phyloP scores from a whole-genome alignment of 2,888 invertebrate species.

The Dasypogon diadema region DNA sequence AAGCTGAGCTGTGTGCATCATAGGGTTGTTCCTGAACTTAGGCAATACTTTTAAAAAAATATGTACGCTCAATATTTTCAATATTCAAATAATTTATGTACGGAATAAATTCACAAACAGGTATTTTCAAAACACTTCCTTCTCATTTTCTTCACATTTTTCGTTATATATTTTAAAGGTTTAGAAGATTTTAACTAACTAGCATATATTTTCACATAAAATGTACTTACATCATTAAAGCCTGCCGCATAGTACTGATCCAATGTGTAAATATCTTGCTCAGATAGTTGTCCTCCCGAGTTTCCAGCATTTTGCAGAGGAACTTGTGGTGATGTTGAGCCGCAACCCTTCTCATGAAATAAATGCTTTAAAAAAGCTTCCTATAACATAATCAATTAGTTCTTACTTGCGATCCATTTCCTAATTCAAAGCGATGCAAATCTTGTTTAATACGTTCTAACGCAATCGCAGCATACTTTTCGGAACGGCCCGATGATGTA shows the following conservation, averaged over 20 bases:
- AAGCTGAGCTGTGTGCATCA: too few relatives aligned
- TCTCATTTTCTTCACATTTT: too few relatives aligned
- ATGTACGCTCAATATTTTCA: too few relatives aligned
- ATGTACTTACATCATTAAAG: slow-evolving; percentile 55
- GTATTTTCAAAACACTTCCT: neutral
- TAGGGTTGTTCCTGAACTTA: too few relatives aligned
- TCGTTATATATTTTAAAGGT: too few relatives aligned
- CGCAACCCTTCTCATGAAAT: slow-evolving; percentile 52
- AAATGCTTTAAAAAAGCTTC: neutral
- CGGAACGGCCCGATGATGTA: slow-evolving; percentile 65
- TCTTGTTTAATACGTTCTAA: slow-evolving; percentile 69
- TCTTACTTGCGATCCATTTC: slow-evolving; percentile 67
- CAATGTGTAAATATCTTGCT: slow-evolving; percentile 56
- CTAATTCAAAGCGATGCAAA: slow-evolving; percentile 68
- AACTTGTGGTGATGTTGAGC: slow-evolving; percentile 56
- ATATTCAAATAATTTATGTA: too few relatives aligned
- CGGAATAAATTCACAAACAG: neutral
- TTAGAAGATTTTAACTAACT: too few relatives aligned
- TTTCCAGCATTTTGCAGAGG: slow-evolving; percentile 55
- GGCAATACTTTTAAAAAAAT: too few relatives aligned
- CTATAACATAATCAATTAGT: neutral
- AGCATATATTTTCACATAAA: too few relatives aligned
- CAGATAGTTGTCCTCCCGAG: slow-evolving; percentile 55
- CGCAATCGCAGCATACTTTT: slow-evolving; percentile 69
- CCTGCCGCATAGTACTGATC: slow-evolving; percentile 55